phyloP scores from a whole-genome alignment of 1,140 invertebrate species.

The Arctopsyche grandis region DNA sequence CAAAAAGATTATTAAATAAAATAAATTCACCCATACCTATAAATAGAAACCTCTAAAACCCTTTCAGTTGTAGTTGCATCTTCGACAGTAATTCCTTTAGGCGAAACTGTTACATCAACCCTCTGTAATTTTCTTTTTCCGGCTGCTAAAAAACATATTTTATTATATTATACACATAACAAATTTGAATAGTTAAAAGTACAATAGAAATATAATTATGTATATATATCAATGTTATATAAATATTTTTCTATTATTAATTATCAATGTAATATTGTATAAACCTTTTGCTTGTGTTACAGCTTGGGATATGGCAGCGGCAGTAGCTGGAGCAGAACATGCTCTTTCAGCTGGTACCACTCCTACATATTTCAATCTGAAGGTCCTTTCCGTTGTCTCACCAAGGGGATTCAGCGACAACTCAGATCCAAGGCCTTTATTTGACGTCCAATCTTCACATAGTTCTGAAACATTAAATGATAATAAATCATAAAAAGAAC shows the following conservation, averaged over 20 bases:
- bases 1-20: conserved; percentile 30
- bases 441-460: conserved; percentile 79
- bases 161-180: conserved; percentile 71
- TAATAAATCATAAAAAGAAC: no score
- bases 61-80: conserved; percentile 77
- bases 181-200: not conserved
- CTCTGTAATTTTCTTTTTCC: conserved; percentile 76
- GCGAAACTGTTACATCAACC: conserved; percentile 77
- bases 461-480: conserved; percentile 71
- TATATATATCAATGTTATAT: no score
- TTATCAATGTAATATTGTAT: no score
- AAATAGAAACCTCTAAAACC: conserved; percentile 82
- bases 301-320: conserved; percentile 68
- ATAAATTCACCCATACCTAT: conserved; percentile 74
- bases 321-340: conserved; percentile 65
- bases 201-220: no score
- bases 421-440: conserved; percentile 69
- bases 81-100: conserved; percentile 78
- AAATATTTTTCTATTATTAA: not conserved
- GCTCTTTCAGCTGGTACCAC: conserved; percentile 68
- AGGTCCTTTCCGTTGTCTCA: conserved; percentile 51
- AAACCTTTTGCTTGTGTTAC: conserved; percentile 66
- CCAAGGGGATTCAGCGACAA: conserved; percentile 62
- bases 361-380: conserved; percentile 69
- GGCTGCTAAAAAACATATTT: conserved; percentile 70